phyloP scores from a whole-genome alignment of 2,797 vertebrate species.

The Characodon lateralis region DNA sequence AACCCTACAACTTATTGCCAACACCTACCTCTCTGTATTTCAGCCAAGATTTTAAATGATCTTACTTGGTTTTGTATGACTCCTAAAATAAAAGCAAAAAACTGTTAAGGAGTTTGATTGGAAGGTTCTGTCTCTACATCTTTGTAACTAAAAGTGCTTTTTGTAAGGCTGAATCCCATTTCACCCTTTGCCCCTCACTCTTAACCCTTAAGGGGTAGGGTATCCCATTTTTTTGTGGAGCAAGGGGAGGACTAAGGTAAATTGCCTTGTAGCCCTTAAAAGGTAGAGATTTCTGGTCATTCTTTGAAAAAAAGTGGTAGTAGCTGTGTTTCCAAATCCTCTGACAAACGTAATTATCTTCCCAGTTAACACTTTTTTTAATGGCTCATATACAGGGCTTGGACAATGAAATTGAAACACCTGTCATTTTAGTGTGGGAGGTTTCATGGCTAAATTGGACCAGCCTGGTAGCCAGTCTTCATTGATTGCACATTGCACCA shows the following conservation, averaged over 20 bases:
- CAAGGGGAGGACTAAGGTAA: not conserved
- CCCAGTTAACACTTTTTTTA: not conserved
- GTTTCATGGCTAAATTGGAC: too few species aligned
- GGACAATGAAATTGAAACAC: too few species aligned
- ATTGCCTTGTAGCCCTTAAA: not conserved
- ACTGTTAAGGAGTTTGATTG: constrained; percentile 4
- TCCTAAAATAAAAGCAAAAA: constrained; percentile 11
- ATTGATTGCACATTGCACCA: too few species aligned
- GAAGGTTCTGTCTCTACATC: constrained; percentile 12
- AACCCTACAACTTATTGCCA: not conserved
- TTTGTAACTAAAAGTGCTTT: constrained; percentile 16
- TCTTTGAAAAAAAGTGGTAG: not conserved
- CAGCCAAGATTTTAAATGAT: constrained; percentile 17
- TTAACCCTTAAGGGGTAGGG: not conserved
- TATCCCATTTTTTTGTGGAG: not conserved
- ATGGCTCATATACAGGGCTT: not conserved
- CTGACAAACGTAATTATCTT: not conserved
- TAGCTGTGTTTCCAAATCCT: not conserved
- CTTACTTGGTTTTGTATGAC: constrained; percentile 11
- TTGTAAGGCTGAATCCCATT: not conserved
- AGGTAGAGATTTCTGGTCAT: not conserved
- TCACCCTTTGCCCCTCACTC: too few species aligned
- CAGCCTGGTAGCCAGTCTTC: too few species aligned
- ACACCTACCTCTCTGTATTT: constrained; percentile 17
- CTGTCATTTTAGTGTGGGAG: too few species aligned